phyloP scores from a whole-genome alignment of 2,113 vertebrate genomes.

The Gadus chalcogrammus region DNA sequence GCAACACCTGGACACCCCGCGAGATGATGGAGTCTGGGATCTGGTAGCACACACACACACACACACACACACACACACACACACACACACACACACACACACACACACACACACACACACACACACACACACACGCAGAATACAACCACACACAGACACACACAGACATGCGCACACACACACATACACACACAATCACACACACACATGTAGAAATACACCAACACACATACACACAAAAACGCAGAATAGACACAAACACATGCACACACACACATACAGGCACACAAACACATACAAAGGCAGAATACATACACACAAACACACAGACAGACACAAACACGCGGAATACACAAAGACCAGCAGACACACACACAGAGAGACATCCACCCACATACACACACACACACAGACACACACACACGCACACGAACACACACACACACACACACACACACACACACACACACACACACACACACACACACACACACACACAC shows the following conservation, averaged over 20 bases:
- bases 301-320: not conserved
- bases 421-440: not conserved
- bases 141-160: not conserved
- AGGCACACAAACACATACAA: not conserved
- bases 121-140: conserved; percentile 10
- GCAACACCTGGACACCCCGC: conserved; percentile 97
- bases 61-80: conserved; percentile 17
- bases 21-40: conserved; percentile 99
- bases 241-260: not conserved
- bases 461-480: not conserved
- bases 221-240: not conserved
- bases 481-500: not conserved
- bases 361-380: not conserved
- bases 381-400: not conserved
- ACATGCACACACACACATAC: not conserved
- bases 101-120: not conserved
- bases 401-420: not conserved
- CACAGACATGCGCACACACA: not conserved
- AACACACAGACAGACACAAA: not conserved
- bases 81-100: conserved; percentile 22
- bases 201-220: too few relatives aligned
- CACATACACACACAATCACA: not conserved
- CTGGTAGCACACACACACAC: conserved; percentile 63
- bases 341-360: not conserved
- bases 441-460: not conserved